Evolutionary conservation across 2,113 vertebrate genomes (phyloP).

Genomic region (Calcarius ornatus): DNA sequence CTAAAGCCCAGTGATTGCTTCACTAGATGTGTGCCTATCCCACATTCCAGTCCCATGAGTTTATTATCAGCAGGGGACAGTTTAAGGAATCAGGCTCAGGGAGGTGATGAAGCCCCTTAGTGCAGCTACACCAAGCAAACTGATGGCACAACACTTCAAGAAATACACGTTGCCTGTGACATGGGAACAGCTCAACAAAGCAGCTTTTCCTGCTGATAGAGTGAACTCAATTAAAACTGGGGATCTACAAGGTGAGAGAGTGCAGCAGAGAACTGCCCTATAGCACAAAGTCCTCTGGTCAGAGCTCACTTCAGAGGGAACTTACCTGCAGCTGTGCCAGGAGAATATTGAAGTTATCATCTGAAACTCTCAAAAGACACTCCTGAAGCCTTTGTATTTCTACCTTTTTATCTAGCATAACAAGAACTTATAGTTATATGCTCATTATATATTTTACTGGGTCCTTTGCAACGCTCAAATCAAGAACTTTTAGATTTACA

Average conservation of each 20-base stretch:
- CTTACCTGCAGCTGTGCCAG: background rate
- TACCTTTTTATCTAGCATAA: background rate
- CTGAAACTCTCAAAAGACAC: background rate
- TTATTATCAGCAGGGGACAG: background rate
- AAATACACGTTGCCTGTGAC: background rate
- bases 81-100: background rate
- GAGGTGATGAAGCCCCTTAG: background rate
- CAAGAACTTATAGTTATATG: background rate
- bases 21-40: background rate
- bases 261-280: background rate
- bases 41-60: background rate
- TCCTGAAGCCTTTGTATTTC: background rate
- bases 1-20: background rate
- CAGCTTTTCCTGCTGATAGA: background rate
- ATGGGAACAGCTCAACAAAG: background rate
- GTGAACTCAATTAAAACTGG: background rate
- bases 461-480: background rate
- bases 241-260: background rate
- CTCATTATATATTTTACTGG: background rate
- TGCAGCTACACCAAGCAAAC: background rate
- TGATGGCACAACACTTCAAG: background rate
- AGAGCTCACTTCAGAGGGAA: background rate
- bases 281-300: background rate
- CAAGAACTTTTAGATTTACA: background rate
- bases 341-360: background rate